Evolutionary conservation across 2,888 invertebrate genomes (phyloP), one percentile per base, ranked within the genome.

Genomic region (Drosophila suboccidentalis): DNA sequence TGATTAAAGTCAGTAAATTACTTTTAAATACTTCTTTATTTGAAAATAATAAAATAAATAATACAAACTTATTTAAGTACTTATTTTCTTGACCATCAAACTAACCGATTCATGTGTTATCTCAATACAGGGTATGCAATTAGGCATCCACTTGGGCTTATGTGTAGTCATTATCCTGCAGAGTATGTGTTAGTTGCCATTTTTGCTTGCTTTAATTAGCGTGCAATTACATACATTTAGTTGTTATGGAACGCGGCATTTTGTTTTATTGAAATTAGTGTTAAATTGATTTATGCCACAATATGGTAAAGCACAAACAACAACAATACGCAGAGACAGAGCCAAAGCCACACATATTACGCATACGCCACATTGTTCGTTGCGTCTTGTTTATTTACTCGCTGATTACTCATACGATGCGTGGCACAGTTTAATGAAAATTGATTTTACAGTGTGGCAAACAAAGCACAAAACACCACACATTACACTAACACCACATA

Each of bases 391-490:
- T 86, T 88, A 71, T 67, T 77, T 74, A 58, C 75, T 47, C 47
- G 67, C 76, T 79, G 85, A 89, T 89, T 85, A 89, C 89, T 87
- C 80, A 89, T 84, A 87, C 82, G 80, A 74, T 74, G 75, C 71
- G 75, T 77, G 82, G 72, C 60, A 73, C 65, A 77, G 49, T 87
- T 89, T 87, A 79, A 89, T 87, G 85, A 81, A 89, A 85, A 85
- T 85, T 85, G 89, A 89, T 85, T 85, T 85, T 87, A 87, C 89
- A 87, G 71, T 77, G 74, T 71, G 73, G 51, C 72, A 79, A 75
- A 73, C 75, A 73, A 75, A 77, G 68, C 75, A 65, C 50, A 55
- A 55, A 69, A 26, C 49, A 62, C 17, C n/a, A 26, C 36, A 53
- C 46, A 67, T 13, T 32, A 15, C 36, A 44, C 38, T 44, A 17